Base-by-base conservation (phyloP, 2,888 invertebrate species). In the Ormyrus labotus region DNA sequence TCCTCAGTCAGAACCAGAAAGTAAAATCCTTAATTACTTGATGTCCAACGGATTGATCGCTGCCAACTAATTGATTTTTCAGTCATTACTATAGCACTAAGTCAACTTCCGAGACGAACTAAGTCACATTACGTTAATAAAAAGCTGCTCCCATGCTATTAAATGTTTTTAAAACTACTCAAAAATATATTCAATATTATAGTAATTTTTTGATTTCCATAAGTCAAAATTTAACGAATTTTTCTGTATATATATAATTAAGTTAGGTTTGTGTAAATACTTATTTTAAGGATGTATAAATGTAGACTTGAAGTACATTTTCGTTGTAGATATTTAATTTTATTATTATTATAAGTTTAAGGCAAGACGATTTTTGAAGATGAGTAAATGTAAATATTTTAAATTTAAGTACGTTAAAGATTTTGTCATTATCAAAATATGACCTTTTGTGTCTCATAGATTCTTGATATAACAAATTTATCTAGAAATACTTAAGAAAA, bases 31-130 rank as follows among this genome's bases (percentile, higher is more conserved):
- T 84, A 92, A 92, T 86, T 93, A 93, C 86, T 89, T 93, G 84
- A 91, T 92, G 83, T 91, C 92, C 83, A 92, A 92, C 87, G 93
- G 93, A 81, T 93, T 93, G 93, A 93, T 93, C 81, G 90, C 90
- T 81, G 91, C 91, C 88, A 85, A 88, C 84, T 81, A 55, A 76
- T 48, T 64, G 2, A 67, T 68, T 73, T 80, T 64, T 72, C 10
- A 68, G 11, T 70, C n/a, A 48, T 70, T 67, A 48, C 53, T 75
- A 51, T 68, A 47, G n/a, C 5, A 71, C 77, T 77, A 81, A 81
- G 74, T 81, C 78, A 73, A 48, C n/a, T 34, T 50, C 61, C 34
- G 58, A 45, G 65, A 70, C 61, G 74, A 73, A 63, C 78, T 81
- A 75, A 78, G 74, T 74, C 67, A 78, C 60, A 63, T n/a, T 57